Percentiles rank a stretch among this genome's conserved stretches.
phyloP scores from a whole-genome alignment of 2,113 vertebrate species.

The Pterophyllum scalare region DNA sequence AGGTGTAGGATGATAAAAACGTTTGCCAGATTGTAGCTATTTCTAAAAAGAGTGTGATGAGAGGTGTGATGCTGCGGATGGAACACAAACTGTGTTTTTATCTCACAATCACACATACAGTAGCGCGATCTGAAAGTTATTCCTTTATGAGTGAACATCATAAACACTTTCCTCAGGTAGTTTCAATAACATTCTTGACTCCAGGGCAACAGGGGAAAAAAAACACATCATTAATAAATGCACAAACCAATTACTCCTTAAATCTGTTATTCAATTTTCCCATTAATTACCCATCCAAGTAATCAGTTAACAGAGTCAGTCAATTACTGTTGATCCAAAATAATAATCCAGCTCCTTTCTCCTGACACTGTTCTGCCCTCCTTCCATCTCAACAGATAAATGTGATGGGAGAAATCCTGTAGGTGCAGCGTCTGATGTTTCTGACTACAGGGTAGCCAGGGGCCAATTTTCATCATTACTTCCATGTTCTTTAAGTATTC shows the following conservation, averaged over 20 bases:
- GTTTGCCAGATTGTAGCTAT: constrained; percentile 45
- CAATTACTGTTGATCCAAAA: constrained; percentile 55
- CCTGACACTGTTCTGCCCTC: constrained; percentile 16
- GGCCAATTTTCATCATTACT: constrained; percentile 67
- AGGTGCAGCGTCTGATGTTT: constrained; percentile 39
- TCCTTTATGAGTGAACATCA: not conserved
- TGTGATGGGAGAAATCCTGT: constrained; percentile 14
- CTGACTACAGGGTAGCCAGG: constrained; percentile 43
- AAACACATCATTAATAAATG: constrained; percentile 41
- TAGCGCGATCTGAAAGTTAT: not conserved
- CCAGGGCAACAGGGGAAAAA: not conserved
- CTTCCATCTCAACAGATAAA: constrained; percentile 30
- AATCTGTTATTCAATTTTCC: constrained; percentile 61
- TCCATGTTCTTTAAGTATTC: constrained; percentile 49
- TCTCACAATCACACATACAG: not conserved
- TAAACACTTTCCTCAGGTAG: not conserved
- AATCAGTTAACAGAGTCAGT: constrained; percentile 54
- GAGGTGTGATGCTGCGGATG: constrained; percentile 31
- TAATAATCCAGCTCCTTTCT: not conserved
- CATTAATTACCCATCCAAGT: constrained; percentile 59
- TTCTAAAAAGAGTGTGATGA: constrained; percentile 44
- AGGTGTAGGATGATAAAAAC: constrained; percentile 42
- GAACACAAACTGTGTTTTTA: constrained; percentile 15
- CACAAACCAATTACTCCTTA: constrained; percentile 51
- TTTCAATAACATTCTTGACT: not conserved